phyloP scores from a whole-genome alignment of 2,113 vertebrate genomes.

The Tautogolabrus adspersus region DNA sequence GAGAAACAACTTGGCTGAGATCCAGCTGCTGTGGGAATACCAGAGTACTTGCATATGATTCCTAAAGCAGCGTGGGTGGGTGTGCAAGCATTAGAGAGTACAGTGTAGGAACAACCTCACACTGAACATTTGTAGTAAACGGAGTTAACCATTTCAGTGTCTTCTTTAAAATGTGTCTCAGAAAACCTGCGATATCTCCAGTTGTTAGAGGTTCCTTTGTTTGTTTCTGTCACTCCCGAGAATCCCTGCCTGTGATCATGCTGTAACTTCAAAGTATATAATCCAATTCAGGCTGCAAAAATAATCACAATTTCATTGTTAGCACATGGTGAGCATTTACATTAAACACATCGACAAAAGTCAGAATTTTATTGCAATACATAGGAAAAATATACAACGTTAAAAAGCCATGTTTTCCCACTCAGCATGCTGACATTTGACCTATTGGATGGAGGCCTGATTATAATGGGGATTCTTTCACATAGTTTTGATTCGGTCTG shows the following conservation, averaged over 20 bases:
- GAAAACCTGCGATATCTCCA: not conserved
- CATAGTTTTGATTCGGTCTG: no score
- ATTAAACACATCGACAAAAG: no score
- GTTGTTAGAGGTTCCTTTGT: not conserved
- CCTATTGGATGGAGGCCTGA: no score
- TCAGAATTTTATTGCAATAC: no score
- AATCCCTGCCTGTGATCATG: not conserved
- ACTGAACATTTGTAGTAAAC: conserved; percentile 8
- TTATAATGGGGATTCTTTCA: no score
- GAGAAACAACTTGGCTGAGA: conserved; percentile 9
- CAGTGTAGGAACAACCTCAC: conserved; percentile 11
- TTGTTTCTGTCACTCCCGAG: not conserved
- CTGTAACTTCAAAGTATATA: not conserved
- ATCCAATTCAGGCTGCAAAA: no score
- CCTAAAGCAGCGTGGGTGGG: conserved; percentile 21
- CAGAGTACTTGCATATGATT: conserved; percentile 25
- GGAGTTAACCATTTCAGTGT: conserved; percentile 3
- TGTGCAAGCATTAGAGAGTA: conserved; percentile 11
- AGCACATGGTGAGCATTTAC: no score
- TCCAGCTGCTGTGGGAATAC: conserved; percentile 35
- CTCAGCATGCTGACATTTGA: no score
- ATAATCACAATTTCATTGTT: no score
- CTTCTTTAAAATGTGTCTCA: not conserved
- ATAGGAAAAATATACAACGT: no score
- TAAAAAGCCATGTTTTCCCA: no score